Base-by-base conservation (phyloP, 2,888 invertebrate genomes). In the Trissonchulus latispiculum region DNA sequence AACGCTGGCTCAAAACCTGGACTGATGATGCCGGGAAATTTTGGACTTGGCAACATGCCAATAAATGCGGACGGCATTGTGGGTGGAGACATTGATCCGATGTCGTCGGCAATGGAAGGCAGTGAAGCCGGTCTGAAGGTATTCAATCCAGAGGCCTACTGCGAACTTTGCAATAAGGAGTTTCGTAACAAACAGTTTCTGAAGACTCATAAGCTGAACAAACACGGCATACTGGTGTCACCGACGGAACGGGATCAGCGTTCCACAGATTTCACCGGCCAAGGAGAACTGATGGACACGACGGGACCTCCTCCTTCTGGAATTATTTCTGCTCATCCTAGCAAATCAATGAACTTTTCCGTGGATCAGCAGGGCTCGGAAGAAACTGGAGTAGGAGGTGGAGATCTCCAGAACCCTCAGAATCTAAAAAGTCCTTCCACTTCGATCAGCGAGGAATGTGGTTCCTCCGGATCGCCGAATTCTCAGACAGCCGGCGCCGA, bases 131-230 rank as follows among this genome's bases (percentile, higher is more conserved):
- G 28, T 23, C 33, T 1, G 29, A 73, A 72, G 37, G 48, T 72
- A 28, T 73, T 75, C 64, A 95, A 96, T 85, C 93, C 92, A 0
- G 96, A 96, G 85, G 95, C 95, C n/a, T 96, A 93, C 85, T 96
- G 96, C 84, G 94, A 95, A 83, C 88, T 95, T 75, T 96, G 96
- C 87, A 94, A 95, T 86, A 93, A 95, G 84, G 96, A 96, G 86
- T 96, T 96, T 85, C 96, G 96, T 86, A 96, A 96, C 87, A 96
- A 95, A 83, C 96, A 96, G 86, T 96, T 96, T 85, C 87, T 96
- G 48, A 95, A 96, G 85, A 96, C 96, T 74, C 96, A 96, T 86
- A 93, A 94, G 84, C 95, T 95, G 36, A 95, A 95, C 85, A 96
- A 95, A 83, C 96, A 96, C 84, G 95, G 95, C 35, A 93, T 96